Evolutionary conservation across 35 echinoderm and acorn worm species (phyloP), one percentile per base, ranked within the genome.

Genomic region (Ptychodera flava): DNA sequence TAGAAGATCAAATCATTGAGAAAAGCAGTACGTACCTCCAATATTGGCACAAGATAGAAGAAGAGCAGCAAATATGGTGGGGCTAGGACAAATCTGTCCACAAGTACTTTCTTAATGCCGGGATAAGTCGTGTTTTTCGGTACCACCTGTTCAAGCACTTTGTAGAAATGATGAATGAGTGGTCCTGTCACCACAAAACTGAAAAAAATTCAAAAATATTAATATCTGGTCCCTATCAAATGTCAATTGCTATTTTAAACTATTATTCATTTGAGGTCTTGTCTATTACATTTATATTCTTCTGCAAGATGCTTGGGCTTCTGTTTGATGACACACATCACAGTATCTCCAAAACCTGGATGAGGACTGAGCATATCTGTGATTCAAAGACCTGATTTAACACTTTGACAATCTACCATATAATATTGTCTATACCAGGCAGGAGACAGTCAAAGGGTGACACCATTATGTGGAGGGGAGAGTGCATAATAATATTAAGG

Each of bases 1-100:
- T n/a, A n/a, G n/a, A n/a, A n/a, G n/a, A n/a, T n/a, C n/a, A n/a
- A n/a, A n/a, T n/a, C n/a, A n/a, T n/a, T n/a, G n/a, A n/a, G n/a
- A n/a, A n/a, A n/a, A n/a, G n/a, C n/a, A n/a, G n/a, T n/a, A 33
- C 77, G 87, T 86, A 97, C 94, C 91, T 97, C 94, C 80, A 97
- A 36, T 16, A 93, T 87, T 37, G 82, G 79, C 1, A 97, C 32
- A 6, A 91, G 14, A 31, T 97, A 97, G 91, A 93, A 93, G 32
- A 93, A 88, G 29, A 78, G 76, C 0, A 97, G 89, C 14, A 97
- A 87, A 81, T 93, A 97, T 15, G 94, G 94, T 1, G 94, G 94
- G 29, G 94, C 94, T 35, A 97, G 85, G 27, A 93, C 75, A 33
- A 97, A 85, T 85, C 94, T 53, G 80, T 97, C 94, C 32, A 86